Base-by-base conservation (phyloP, 2,113 vertebrate species). In the Eurypyga helias region DNA sequence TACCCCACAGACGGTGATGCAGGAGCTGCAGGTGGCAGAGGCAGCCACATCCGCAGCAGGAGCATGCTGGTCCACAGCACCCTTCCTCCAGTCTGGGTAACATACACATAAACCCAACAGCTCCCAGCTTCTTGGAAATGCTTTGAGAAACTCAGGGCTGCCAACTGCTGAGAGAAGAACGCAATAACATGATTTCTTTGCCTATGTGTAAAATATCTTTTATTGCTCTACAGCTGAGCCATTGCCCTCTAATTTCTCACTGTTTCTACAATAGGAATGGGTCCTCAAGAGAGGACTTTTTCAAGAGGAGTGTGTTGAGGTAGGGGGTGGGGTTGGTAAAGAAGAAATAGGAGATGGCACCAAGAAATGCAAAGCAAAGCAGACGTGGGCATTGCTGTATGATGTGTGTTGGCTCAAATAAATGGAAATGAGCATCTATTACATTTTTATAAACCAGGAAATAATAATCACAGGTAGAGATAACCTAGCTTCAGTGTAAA, bases 401-500 rank as follows among this genome's bases (percentile, higher is more conserved):
- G 4, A 51, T 60, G 13, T 52, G 21, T 31, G 6, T 64, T 90
- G 34, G 34, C 55, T 87, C 4, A 0, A 34, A 49, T 92, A 57
- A 64, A 89, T 87, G 45, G 54, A 72, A 89, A 87, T 18, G 0
- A 92, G 28, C 43, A 58, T 69, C 23, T 65, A 73, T 41, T 69
- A 60, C 19, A n/a, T 78, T 93, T 93, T 79, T 80, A 57, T 61
- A 85, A 92, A 67, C 26, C 29, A 76, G 38, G 33, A 25, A 84
- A 86, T 89, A 94, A 79, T 41, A 90, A 87, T 71, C 61, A 34
- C 17, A 88, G 17, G 45, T 57, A 83, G 81, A 71, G 25, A 61
- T 75, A 76, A 90, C 67, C 17, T 71, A 87, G 48, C 52, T 57
- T 62, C 36, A 76, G n/a, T 48, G 11, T 67, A 82, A 86, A 45